Evolutionary conservation across 2,113 vertebrate species (phyloP), one percentile per base, ranked within the genome.

Genomic region (Engraulis encrasicolus): DNA sequence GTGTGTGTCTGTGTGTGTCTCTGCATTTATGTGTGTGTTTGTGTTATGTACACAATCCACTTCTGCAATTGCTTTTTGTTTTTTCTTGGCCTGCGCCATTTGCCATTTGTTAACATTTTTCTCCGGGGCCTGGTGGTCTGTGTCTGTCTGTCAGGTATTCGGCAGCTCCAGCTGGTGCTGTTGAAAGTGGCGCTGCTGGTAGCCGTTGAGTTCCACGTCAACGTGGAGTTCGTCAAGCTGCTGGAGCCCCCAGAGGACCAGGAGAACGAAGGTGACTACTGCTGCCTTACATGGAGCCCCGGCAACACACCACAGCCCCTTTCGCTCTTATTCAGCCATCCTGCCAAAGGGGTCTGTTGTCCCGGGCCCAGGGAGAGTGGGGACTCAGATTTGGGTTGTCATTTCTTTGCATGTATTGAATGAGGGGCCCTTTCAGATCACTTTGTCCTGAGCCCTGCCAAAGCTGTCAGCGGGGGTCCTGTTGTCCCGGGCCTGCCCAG

Each of bases 151-250:
- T 31, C 88, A 99, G 98, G 98, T 93, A 99, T 99, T 90, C 96
- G 96, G 83, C 97, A 99, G 86, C 95, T 99, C 82, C 98, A 99
- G 80, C 96, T 99, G 78, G 97, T 98, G 90, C 94, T 99, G 6
- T 95, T 99, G 93, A 99, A 99, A 92, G 94, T 99, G 31, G 97
- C 98, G 40, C 93, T 99, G 83, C 91, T 99, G 27, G 84, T 98
- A n/a, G 98, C 96, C 19, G 96, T 99, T 0, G 97, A 99, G 94
- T 96, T 99, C 89, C 98, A 99, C 0, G 95, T 99, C 93, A 98
- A 97, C 19, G 94, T 99, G 82, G 98, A 99, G 89, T 99, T 99
- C 0, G 91, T 97, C 83, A 97, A 96, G 85, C 94, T 99, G 86
- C 80, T 98, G 88, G 98, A 99, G 81, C 98, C 98, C 85, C 95